Evolutionary conservation across 53 echinoderm and acorn worm species (phyloP), one percentile per base, ranked within the genome.

Genomic region (Crossaster papposus): DNA sequence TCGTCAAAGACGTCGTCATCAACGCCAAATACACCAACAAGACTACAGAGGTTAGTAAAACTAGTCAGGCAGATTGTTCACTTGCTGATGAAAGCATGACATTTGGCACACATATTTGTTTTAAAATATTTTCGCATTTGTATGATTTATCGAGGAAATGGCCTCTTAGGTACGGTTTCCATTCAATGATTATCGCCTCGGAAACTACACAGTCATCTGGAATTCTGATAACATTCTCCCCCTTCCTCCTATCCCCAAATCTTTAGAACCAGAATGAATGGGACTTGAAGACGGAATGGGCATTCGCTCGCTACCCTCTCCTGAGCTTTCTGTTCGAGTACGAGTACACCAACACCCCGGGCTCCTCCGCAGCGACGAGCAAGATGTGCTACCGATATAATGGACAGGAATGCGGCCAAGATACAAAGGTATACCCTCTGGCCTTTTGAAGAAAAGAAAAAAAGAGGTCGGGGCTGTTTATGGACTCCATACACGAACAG

Each of bases 371-470:
- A 53, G 76, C 64, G 4, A 91, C 84, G 32, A 70, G 84, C 85
- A 91, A 91, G 64, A 34, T 91, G 44, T 91, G 91, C 91, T 91
- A 91, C 79, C 37, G 85, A 5, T 87, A 87, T 77, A 87, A 77
- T 23, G 91, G 91, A 8, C 13, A 51, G 2, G 70, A 80, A n/a
- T 91, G 91, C 62, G 65, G 80, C 28, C 63, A 63, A 30, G 77
- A 90, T 32, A 90, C 77, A 1, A 90, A 90, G 90, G 90, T 90
- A 76, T 72, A n/a, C n/a, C 24, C 51, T 5, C 9, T 1, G 9
- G 0, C 9, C 44, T 44, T 38, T 44, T 44, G n/a, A n/a, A n/a
- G n/a, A n/a, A n/a, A n/a, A n/a, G n/a, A n/a, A n/a, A n/a, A n/a
- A n/a, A n/a, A n/a, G n/a, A n/a, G n/a, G n/a, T n/a, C n/a, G n/a